Base-by-base conservation (phyloP, 2,888 invertebrate species). In the Poecilus cupreus region DNA sequence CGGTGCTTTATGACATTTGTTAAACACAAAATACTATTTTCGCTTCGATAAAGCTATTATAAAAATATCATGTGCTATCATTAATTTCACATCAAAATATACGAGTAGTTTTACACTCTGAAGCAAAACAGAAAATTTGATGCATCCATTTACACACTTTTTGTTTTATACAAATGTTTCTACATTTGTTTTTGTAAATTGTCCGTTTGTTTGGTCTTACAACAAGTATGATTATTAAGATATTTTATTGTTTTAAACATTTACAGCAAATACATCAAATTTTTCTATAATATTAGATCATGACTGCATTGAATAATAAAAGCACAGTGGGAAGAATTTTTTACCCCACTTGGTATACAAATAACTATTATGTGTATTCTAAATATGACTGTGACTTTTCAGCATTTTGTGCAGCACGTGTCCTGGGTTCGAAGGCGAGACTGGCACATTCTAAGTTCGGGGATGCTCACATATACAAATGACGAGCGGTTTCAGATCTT, bases 361-460 rank as follows among this genome's bases (percentile, higher is more conserved):
- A n/a, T n/a, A n/a, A n/a, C n/a, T 32, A 3, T 32, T 0, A 32
- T 32, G 32, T 32, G n/a, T n/a, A n/a, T 32, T 1, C 4, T 32
- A 1, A 43, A 11, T 46, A 18, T 18, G 46, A 24, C 60, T 60
- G 26, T 60, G 26, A 11, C 26, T 68, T 22, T 46, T 11, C 43
- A 46, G 72, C 72, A 72, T 46, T 72, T 72, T n/a, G 43, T 91
- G 86, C 90, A 93, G 91, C 93, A 97, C 95, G 95, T 97, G 87
- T 96, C 97, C 77, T 97, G 97, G 97, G 96, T 97, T 85, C 93
- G 97, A 76, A 93, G 96, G 84, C 93, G 97, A 87, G 97, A 97
- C 91, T 96, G 96, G 95, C 97, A 97, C 91, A 97, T 97, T 87
- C 92, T 97, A 88, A 96, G 97, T 86, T 96, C 96, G 82, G 97